Base-by-base conservation (phyloP, 2,797 vertebrate species). In the Eupleurogrammus muticus region DNA sequence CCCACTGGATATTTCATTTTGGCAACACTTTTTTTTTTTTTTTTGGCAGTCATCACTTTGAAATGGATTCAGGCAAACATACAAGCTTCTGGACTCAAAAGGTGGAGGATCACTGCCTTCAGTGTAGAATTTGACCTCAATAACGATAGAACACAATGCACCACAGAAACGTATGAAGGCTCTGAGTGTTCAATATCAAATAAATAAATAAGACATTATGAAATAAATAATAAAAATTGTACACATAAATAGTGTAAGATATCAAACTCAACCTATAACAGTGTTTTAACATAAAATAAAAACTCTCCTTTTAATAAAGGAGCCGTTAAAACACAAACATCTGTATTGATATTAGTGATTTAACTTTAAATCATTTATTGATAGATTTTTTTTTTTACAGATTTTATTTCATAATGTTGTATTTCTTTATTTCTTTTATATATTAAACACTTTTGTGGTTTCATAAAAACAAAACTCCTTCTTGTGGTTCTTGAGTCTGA, bases 31-130 rank as follows among this genome's bases (percentile, higher is more conserved):
- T 89, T 28, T 28, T 63, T 87, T 89, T 28, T 28, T 28, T 28
- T 28, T 28, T 90, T 90, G 90, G 88, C 88, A 89, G 82, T 85
- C 72, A 62, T 68, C 77, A 87, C 70, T 77, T 73, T 77, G 51
- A 82, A 60, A 77, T 89, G 90, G 86, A 90, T 91, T 88, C 80
- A 83, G 48, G 74, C 54, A 54, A 70, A 44, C 68, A 51, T 42
- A 68, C 5, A 17, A 44, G 40, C 20, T 14, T 57, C 56, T 50
- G 78, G 62, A 75, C 66, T 83, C 40, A 65, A 66, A 78, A 59
- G 48, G 20, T 71, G 56, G 70, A 56, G 13, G 71, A 77, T 82
- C 47, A 54, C 35, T 34, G 57, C 63, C 8, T 48, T 75, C 49
- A 48, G 13, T 60, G 72, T 46, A 35, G 5, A 65, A 48, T 65